phyloP scores from a whole-genome alignment of 1,140 invertebrate genomes.

The Dendrolimus kikuchii region DNA sequence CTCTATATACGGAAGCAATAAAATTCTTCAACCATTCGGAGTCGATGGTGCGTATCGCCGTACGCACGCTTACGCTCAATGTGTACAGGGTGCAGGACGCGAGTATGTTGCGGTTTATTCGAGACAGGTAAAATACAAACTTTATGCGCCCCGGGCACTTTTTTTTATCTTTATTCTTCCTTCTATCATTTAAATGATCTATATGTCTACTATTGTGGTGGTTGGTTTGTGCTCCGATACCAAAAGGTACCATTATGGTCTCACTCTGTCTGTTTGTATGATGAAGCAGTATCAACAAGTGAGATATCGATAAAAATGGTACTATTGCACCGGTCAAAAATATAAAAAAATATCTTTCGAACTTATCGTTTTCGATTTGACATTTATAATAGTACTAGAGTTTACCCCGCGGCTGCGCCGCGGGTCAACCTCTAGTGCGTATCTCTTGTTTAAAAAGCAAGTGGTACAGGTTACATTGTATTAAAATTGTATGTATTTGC shows the following conservation, averaged over 20 bases:
- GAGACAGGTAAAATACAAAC: constrained; percentile 77
- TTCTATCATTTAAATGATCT: neutral
- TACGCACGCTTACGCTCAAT: constrained; percentile 96
- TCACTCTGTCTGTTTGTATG: too few species aligned
- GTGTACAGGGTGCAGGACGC: constrained; percentile 96
- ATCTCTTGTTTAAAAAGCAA: too few species aligned
- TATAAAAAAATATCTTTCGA: too few species aligned
- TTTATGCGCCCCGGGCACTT: neutral
- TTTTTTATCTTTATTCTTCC: neutral
- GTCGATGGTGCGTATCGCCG: constrained; percentile 99
- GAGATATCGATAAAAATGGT: too few species aligned
- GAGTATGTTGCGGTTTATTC: constrained; percentile 96
- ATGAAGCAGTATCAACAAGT: too few species aligned
- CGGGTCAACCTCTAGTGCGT: too few species aligned
- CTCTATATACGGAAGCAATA: constrained; percentile 98
- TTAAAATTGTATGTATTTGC: too few species aligned
- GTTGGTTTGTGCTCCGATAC: too few species aligned
- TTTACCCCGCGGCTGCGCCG: too few species aligned
- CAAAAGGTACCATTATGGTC: too few species aligned
- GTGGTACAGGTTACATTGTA: too few species aligned
- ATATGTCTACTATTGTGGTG: neutral
- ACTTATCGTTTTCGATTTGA: neutral
- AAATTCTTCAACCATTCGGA: constrained; percentile 99
- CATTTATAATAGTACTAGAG: neutral
- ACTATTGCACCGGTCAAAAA: too few species aligned